These are phyloP conservation scores for Drosophila macrothrix DNA, from an alignment of 2,888 invertebrate species.

Conservation along the genomic window DNA sequence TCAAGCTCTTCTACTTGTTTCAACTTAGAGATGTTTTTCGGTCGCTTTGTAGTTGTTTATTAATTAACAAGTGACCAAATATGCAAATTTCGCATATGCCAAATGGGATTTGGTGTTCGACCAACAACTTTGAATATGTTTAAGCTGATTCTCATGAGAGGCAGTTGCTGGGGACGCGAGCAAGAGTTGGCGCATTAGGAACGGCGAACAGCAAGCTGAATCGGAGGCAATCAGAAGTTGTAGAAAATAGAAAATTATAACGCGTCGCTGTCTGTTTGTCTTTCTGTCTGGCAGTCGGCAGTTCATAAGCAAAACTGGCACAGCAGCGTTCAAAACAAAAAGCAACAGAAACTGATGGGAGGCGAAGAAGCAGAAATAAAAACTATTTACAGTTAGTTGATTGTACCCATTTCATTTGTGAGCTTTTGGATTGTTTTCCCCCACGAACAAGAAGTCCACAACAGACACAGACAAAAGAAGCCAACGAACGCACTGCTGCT, in stretches of 20 bases:
- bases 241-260: conserved; percentile 76
- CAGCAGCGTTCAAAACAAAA: conserved; percentile 53
- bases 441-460: conserved; percentile 50
- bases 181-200: not conserved
- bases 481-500: conserved; percentile 75
- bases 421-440: conserved; percentile 75
- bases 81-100: conserved; percentile 75
- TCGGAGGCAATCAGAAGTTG: conserved; percentile 58
- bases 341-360: conserved; percentile 40
- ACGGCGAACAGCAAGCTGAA: conserved; percentile 16
- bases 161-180: not conserved
- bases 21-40: conserved; percentile 29
- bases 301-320: conserved; percentile 58
- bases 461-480: conserved; percentile 68
- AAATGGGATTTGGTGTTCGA: conserved; percentile 55
- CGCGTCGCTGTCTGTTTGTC: conserved; percentile 37
- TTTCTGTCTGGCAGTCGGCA: conserved; percentile 11
- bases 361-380: conserved; percentile 55
- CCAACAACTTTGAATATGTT: conserved; percentile 41
- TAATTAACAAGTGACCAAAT: conserved; percentile 83
- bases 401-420: conserved; percentile 80
- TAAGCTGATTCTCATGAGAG: not conserved
- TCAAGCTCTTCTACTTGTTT: conserved; percentile 11
- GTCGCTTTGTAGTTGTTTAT: conserved; percentile 57
- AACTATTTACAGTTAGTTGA: conserved; percentile 80